phyloP scores from a whole-genome alignment of 2,113 vertebrate species.

The Corythornis madagascariensis region DNA sequence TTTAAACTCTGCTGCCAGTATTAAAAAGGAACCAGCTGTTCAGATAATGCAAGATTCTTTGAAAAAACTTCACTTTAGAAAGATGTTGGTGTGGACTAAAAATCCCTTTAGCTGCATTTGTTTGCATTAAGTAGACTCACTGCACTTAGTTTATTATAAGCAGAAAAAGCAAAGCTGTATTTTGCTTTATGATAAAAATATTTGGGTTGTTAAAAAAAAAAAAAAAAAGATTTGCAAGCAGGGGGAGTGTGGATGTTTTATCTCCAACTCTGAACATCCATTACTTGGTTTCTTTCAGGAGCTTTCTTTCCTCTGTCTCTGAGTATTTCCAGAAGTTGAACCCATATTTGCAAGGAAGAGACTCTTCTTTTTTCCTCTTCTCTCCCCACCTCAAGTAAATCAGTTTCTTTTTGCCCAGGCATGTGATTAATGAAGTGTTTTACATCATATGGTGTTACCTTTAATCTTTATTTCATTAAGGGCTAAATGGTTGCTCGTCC shows the following conservation, averaged over 20 bases:
- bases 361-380: not conserved
- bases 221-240: not conserved
- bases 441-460: not conserved
- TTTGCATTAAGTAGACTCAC: not conserved
- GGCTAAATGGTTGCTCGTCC: not conserved
- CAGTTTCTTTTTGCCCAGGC: not conserved
- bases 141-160: not conserved
- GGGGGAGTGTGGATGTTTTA: not conserved
- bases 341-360: not conserved
- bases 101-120: not conserved
- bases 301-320: not conserved
- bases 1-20: not conserved
- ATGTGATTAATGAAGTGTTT: not conserved
- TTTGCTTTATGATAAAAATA: not conserved
- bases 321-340: not conserved
- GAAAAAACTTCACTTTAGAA: not conserved
- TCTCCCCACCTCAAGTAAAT: rapidly evolving
- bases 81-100: not conserved
- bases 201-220: not conserved
- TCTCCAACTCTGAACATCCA: not conserved
- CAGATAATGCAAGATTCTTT: not conserved
- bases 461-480: not conserved
- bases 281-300: not conserved
- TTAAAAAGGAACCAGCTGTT: not conserved
- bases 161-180: not conserved